These are phyloP conservation scores for Rhea americana DNA, from an alignment of 2,113 vertebrate species.

Conservation along the genomic window DNA sequence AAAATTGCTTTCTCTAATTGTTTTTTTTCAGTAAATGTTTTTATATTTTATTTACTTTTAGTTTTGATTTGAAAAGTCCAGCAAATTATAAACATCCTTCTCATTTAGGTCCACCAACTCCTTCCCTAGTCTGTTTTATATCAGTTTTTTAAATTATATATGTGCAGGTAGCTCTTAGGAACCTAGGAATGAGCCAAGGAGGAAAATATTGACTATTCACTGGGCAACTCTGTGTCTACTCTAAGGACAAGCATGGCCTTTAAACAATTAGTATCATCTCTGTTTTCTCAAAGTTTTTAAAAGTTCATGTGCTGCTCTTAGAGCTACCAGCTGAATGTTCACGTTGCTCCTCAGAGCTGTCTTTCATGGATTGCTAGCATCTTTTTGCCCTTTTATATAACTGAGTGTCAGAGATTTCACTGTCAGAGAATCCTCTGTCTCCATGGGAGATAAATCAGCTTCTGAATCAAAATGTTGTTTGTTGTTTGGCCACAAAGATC, in stretches of 20 bases:
- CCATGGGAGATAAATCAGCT: background rate
- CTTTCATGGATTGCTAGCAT: background rate
- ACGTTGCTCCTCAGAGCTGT: background rate
- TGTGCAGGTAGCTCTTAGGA: background rate
- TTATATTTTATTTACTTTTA: background rate
- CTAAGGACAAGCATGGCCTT: background rate
- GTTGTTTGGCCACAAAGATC: background rate
- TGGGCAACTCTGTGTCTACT: background rate
- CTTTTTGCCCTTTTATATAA: background rate
- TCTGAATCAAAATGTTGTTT: background rate
- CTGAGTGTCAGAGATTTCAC: background rate
- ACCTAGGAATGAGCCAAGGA: background rate
- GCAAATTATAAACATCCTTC: background rate
- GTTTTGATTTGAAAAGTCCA: background rate
- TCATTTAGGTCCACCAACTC: background rate
- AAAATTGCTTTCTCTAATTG: background rate
- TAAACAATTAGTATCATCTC: background rate
- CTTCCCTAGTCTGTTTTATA: background rate
- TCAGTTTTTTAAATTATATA: background rate
- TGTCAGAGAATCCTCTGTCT: background rate
- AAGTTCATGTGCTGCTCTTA: background rate
- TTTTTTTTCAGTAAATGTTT: background rate
- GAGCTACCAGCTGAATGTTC: background rate
- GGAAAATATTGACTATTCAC: background rate
- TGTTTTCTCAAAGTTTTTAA: background rate